Base-by-base conservation (phyloP, 2,888 invertebrate species). In the Resseliella maxima region DNA sequence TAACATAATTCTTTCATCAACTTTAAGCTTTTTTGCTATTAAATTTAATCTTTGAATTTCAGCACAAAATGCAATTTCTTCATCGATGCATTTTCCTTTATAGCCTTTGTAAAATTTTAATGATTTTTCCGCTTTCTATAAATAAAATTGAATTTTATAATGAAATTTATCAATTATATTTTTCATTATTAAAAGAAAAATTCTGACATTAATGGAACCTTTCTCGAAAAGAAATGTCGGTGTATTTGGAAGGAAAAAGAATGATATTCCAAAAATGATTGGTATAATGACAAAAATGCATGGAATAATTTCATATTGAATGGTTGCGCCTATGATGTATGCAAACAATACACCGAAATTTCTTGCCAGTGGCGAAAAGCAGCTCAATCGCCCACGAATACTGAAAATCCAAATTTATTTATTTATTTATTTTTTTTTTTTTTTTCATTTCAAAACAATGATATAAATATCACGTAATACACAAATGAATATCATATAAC, bases 301-400 rank as follows among this genome's bases (percentile, higher is more conserved):
- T 24, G 86, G 83, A 35, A 86, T 27, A 18, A 59, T 54, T 1
- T 83, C 27, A 41, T 87, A 87, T 27, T 27, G 59, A 35, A 87
- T 35, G 31, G 38, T 83, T 36, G 85, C 27, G 18, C 87, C 87
- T 36, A 41, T 10, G 5, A 86, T 85, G 36, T 41, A 87, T 24
- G 41, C 36, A 0, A 87, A 31, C 15, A 86, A 38, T 0, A 86
- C 64, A 5, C 87, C 87, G 12, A 83, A n/a, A 46, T 85, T 86
- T 35, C 54, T 18, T 15, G 27, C 0, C 0, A 87, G 21, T n/a
- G 54, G 35, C 12, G 86, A 46, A 35, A 86, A 18, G 2, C 86
- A 85, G 12, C 87, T 85, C 6, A 87, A 59, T 21, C 24, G 36
- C 45, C 87, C 87, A 36, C 87, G 87, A 54, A 86, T 85, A 35